Evolutionary conservation across 2,888 invertebrate genomes (phyloP).

Genomic region (Penaeus monodon): DNA sequence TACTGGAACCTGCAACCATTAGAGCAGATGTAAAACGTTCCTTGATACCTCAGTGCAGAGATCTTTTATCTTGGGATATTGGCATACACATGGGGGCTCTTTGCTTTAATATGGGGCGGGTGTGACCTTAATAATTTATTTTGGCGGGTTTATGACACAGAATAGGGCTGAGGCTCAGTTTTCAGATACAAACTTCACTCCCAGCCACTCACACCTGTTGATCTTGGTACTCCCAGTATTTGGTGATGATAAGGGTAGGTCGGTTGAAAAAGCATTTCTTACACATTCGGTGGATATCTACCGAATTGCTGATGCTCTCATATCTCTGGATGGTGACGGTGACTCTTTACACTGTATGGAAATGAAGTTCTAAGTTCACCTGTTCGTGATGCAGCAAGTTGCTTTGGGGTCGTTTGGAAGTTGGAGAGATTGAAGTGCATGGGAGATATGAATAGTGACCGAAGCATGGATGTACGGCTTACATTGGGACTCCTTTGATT

Average conservation of each 20-base stretch:
- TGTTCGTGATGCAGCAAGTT: slow-evolving; percentile 79
- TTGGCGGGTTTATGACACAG: slow-evolving; percentile 80
- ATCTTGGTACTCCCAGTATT: slow-evolving; percentile 59
- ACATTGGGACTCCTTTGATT: slow-evolving; percentile 78
- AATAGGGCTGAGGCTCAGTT: slow-evolving; percentile 74
- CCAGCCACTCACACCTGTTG: slow-evolving; percentile 54
- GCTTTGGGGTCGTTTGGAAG: slow-evolving; percentile 79
- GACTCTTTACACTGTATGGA: slow-evolving; percentile 79
- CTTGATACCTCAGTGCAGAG: slow-evolving; percentile 71
- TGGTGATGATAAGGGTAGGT: slow-evolving; percentile 71
- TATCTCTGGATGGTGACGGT: slow-evolving; percentile 81
- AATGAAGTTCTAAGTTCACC: slow-evolving; percentile 82
- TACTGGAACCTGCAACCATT: slow-evolving; percentile 80
- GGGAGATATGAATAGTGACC: slow-evolving; percentile 79
- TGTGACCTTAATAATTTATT: slow-evolving; percentile 80
- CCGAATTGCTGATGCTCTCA: slow-evolving; percentile 75
- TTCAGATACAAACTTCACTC: slow-evolving; percentile 65
- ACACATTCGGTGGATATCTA: slow-evolving; percentile 78
- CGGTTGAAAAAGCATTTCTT: slow-evolving; percentile 82
- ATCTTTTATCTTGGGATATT: slow-evolving; percentile 75
- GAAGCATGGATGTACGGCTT: slow-evolving; percentile 78
- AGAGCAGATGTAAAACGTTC: slow-evolving; percentile 81
- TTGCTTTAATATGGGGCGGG: slow-evolving; percentile 80
- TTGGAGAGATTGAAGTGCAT: slow-evolving; percentile 78
- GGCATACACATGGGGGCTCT: slow-evolving; percentile 79